Percentiles rank a stretch among this genome's conserved stretches.
phyloP scores from a whole-genome alignment of 2,888 invertebrate species.

The Carabus problematicus region DNA sequence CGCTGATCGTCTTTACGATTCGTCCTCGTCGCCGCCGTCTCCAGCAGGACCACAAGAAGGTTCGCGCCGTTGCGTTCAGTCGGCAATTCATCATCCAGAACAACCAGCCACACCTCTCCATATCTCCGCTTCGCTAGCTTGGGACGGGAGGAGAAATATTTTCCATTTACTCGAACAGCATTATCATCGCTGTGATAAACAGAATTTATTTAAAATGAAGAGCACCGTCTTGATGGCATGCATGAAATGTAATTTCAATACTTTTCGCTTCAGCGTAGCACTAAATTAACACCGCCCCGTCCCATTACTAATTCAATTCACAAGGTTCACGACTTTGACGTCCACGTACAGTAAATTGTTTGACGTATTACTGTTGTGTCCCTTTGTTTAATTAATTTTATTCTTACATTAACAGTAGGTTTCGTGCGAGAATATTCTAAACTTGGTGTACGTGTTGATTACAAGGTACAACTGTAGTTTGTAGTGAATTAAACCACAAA shows the following conservation, averaged over 20 bases:
- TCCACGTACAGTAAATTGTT: constrained; percentile 33
- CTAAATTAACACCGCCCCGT: constrained; percentile 15
- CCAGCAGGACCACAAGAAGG: constrained; percentile 16
- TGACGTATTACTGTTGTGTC: constrained; percentile 21
- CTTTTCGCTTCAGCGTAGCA: constrained; percentile 13
- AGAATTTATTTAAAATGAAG: constrained; percentile 41
- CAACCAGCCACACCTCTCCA: constrained; percentile 23
- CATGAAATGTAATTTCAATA: constrained; percentile 41
- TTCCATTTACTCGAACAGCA: constrained; percentile 34
- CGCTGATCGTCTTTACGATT: background rate
- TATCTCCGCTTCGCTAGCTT: constrained; percentile 14
- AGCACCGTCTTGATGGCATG: constrained; percentile 32
- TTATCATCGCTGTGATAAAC: constrained; percentile 41
- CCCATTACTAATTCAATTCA: constrained; percentile 29
- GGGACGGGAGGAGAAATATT: background rate
- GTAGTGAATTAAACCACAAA: no score
- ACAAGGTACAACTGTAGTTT: no score
- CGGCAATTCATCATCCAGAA: constrained; percentile 32
- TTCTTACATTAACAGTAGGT: no score
- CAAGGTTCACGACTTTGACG: constrained; percentile 1
- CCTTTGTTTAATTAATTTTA: no score
- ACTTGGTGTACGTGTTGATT: no score
- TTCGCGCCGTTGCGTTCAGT: constrained; percentile 15
- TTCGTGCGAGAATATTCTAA: no score
- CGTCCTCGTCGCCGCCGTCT: constrained; percentile 22